phyloP scores from a whole-genome alignment of 64 coral and sea anemone genomes.

The Acropora tenuis region DNA sequence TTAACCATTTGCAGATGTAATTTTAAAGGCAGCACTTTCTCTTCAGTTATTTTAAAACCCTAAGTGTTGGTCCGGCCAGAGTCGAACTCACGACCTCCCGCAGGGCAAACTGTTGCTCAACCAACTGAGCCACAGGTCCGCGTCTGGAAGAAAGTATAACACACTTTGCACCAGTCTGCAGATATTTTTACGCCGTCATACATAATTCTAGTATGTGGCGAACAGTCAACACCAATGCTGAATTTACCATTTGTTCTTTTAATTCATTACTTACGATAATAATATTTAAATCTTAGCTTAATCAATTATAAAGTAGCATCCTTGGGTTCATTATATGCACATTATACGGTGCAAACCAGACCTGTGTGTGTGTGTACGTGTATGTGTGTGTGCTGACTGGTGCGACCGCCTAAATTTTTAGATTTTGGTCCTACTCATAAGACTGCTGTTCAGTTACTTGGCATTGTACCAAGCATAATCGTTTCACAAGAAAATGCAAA shows the following conservation, averaged over 20 bases:
- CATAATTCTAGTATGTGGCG: background rate
- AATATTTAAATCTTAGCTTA: slow-evolving; percentile 27
- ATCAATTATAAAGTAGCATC: slow-evolving; percentile 25
- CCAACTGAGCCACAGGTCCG: too few species aligned
- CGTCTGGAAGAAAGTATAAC: background rate
- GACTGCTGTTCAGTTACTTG: slow-evolving; percentile 48
- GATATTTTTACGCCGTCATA: background rate
- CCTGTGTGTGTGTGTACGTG: too few species aligned
- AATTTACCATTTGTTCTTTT: slow-evolving; percentile 2
- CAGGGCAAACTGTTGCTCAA: too few species aligned
- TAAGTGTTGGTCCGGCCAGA: too few species aligned
- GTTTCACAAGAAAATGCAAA: too few species aligned
- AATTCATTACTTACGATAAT: background rate
- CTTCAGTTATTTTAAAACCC: too few species aligned
- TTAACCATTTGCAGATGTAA: too few species aligned
- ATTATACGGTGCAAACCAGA: slow-evolving; percentile 30
- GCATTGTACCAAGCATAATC: slow-evolving; percentile 13
- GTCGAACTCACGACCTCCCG: too few species aligned
- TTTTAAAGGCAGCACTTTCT: too few species aligned
- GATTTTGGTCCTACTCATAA: slow-evolving; percentile 41
- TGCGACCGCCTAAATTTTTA: slow-evolving; percentile 21
- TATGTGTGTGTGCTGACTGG: slow-evolving; percentile 9
- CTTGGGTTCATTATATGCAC: slow-evolving; percentile 8
- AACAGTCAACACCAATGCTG: background rate
- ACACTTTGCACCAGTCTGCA: background rate